phyloP scores from a whole-genome alignment of 2,888 invertebrate species.

The Calameuta filiformis region DNA sequence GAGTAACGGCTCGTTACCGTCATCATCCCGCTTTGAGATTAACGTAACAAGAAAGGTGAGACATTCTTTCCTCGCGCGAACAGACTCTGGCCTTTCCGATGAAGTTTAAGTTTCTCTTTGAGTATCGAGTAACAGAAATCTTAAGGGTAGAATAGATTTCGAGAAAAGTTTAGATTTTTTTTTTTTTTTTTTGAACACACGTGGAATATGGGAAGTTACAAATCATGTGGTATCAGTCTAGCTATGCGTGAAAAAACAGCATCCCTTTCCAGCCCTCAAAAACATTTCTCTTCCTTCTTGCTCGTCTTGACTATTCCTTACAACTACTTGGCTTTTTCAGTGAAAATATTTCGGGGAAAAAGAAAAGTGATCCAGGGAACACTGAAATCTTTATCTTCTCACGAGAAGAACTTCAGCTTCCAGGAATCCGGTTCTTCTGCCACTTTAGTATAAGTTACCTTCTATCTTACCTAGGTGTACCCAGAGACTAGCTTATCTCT shows the following conservation, averaged over 20 bases:
- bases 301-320: conserved; percentile 1
- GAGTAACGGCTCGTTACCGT: conserved; percentile 28
- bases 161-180: not conserved
- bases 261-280: not conserved
- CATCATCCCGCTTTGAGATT: not conserved
- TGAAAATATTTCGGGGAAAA: not conserved
- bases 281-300: conserved; percentile 1
- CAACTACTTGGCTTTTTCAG: not conserved
- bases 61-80: not conserved
- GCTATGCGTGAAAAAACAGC: not conserved
- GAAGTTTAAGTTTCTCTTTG: not conserved
- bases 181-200: not conserved
- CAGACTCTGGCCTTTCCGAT: not conserved
- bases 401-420: not conserved
- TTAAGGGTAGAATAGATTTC: not conserved
- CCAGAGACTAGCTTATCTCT: not conserved
- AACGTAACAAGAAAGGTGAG: not conserved
- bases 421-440: not conserved
- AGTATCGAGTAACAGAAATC: not conserved
- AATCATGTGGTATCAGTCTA: conserved; percentile 23
- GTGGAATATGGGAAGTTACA: conserved; percentile 22
- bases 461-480: not conserved
- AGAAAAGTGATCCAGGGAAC: conserved; percentile 16
- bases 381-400: conserved; percentile 24
- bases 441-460: not conserved